Conservation (phyloP, 2,113 vertebrate genomes). For the Hemichromis elongatus region DNA sequence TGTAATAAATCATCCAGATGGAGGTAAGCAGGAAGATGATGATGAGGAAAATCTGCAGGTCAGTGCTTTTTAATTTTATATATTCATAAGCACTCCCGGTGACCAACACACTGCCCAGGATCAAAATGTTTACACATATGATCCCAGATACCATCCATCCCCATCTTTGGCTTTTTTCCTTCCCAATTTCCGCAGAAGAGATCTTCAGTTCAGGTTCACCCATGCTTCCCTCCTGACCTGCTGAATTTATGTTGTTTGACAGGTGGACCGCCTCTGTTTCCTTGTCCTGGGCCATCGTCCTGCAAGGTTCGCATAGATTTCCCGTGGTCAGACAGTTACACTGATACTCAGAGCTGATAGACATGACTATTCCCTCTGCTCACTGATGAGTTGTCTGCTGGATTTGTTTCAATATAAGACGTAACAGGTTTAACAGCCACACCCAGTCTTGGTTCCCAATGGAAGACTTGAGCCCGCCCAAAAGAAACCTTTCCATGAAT, state of each 20-base stretch:
- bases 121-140: slow-evolving; percentile 79
- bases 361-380: slow-evolving; percentile 23
- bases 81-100: slow-evolving; percentile 78
- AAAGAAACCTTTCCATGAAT: slow-evolving; percentile 4
- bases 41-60: slow-evolving; percentile 83
- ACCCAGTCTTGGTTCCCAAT: slow-evolving; percentile 1
- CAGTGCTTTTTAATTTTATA: slow-evolving; percentile 63
- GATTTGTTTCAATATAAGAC: not conserved
- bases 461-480: not conserved
- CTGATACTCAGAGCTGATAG: not conserved
- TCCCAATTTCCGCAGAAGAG: not conserved
- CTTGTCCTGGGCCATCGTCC: slow-evolving; percentile 31
- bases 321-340: slow-evolving; percentile 44
- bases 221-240: not conserved
- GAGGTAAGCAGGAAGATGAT: slow-evolving; percentile 78
- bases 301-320: slow-evolving; percentile 50
- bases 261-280: slow-evolving; percentile 19
- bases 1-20: slow-evolving; percentile 87
- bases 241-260: slow-evolving; percentile 5
- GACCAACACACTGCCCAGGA: slow-evolving; percentile 83
- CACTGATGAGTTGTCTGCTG: not conserved
- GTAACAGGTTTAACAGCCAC: slow-evolving; percentile 41
- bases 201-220: not conserved
- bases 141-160: slow-evolving; percentile 85
- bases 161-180: slow-evolving; percentile 65